Conservation (phyloP, 2,888 invertebrate species). For the Pristionchus japonicus region DNA sequence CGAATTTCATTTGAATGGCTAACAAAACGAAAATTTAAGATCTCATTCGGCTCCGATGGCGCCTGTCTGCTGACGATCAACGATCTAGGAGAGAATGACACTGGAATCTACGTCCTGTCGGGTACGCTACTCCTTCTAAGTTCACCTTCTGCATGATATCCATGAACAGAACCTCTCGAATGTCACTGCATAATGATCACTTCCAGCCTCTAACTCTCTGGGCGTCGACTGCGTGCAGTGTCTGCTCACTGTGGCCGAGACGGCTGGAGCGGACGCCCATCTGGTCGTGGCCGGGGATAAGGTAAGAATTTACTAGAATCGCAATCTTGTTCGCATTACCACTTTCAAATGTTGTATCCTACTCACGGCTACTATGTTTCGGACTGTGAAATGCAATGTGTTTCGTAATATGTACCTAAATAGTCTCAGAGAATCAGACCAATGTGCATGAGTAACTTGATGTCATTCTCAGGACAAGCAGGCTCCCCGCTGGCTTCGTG, state of each 20-base stretch:
- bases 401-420: too few relatives aligned
- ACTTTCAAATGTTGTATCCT: too few relatives aligned
- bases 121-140: too few relatives aligned
- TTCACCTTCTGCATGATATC: neutral
- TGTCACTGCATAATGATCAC: too few relatives aligned
- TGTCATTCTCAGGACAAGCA: slow-evolving; percentile 35
- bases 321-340: too few relatives aligned
- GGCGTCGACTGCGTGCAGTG: slow-evolving; percentile 66
- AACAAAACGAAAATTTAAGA: neutral
- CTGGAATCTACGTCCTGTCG: slow-evolving; percentile 68
- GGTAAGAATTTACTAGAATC: neutral
- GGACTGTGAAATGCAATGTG: too few relatives aligned
- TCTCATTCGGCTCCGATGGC: slow-evolving; percentile 62
- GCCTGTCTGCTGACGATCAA: slow-evolving; percentile 61
- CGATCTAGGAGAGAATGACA: slow-evolving; percentile 61
- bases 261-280: slow-evolving; percentile 66
- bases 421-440: too few relatives aligned
- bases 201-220: slow-evolving; percentile 48
- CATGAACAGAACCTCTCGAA: too few relatives aligned
- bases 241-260: slow-evolving; percentile 65
- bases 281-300: slow-evolving; percentile 64
- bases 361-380: too few relatives aligned
- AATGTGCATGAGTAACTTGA: too few relatives aligned
- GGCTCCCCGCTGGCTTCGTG: slow-evolving; percentile 43
- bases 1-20: neutral